A percentile compares a stretch with the other conserved stretches of the same genome.
phyloP scores from a whole-genome alignment of 2,888 invertebrate species.

The Drosophila nigritarsus region DNA sequence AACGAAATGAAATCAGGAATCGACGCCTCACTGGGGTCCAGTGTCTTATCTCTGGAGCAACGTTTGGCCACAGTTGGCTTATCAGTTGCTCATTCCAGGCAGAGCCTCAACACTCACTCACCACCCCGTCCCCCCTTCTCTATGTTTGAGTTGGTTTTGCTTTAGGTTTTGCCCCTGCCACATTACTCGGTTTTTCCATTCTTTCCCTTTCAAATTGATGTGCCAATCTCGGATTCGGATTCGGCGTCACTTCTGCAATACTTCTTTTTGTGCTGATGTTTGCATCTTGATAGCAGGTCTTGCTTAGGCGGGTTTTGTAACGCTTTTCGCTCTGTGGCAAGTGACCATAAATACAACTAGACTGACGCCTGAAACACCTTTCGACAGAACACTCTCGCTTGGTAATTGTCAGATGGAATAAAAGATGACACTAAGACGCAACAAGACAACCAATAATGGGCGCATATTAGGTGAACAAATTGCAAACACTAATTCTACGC shows the following conservation, averaged over 20 bases:
- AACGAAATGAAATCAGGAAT: constrained; percentile 70
- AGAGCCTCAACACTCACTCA: background rate
- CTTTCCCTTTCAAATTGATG: constrained; percentile 36
- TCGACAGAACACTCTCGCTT: constrained; percentile 1
- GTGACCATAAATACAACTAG: constrained; percentile 6
- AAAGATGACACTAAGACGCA: constrained; percentile 25
- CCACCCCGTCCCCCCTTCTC: constrained; percentile 3
- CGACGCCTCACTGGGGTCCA: constrained; percentile 31
- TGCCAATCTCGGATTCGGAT: constrained; percentile 19
- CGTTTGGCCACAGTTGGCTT: constrained; percentile 49
- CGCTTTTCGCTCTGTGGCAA: background rate
- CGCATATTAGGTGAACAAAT: constrained; percentile 23
- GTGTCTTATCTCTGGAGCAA: constrained; percentile 46
- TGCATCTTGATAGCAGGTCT: constrained; percentile 43
- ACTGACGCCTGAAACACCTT: constrained; percentile 33
- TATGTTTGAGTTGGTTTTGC: constrained; percentile 57
- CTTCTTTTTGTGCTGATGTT: constrained; percentile 15
- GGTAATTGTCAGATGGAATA: constrained; percentile 29
- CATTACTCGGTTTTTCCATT: constrained; percentile 26
- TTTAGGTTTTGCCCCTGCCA: constrained; percentile 19
- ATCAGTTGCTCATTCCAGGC: constrained; percentile 40
- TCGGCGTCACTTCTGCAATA: background rate
- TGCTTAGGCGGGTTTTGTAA: background rate
- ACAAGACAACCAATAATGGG: constrained; percentile 38
- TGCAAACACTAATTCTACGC: constrained; percentile 5